Percentiles rank a stretch among this genome's conserved stretches.
Evolutionary conservation across 2,797 vertebrate species (phyloP).

Genomic region (Selene dorsalis): DNA sequence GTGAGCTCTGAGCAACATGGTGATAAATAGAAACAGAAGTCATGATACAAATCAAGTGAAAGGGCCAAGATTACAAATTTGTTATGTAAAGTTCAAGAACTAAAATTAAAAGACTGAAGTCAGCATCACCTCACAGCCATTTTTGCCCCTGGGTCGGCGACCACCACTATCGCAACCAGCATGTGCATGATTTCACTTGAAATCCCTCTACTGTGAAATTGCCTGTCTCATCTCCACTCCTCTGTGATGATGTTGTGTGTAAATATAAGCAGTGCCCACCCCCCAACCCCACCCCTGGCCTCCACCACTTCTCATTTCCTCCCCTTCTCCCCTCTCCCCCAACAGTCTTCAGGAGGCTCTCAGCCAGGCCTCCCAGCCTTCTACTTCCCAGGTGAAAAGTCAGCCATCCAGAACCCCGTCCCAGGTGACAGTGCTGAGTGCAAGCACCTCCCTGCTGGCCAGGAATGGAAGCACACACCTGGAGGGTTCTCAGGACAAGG

Average conservation of each 20-base stretch:
- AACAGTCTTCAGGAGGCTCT: slow-evolving; percentile 99
- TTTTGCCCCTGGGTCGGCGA: not conserved
- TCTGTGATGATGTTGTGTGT: slow-evolving; percentile 13
- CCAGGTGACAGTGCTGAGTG: slow-evolving; percentile 96
- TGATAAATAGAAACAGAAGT: not conserved
- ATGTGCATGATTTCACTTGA: slow-evolving; percentile 15
- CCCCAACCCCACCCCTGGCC: slow-evolving; percentile 7
- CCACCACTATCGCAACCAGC: slow-evolving; percentile 19
- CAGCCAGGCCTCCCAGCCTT: slow-evolving; percentile 94
- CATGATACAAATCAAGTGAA: not conserved
- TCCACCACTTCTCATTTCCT: slow-evolving; percentile 56
- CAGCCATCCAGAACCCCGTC: slow-evolving; percentile 94
- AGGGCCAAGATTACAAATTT: no score
- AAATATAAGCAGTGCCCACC: slow-evolving; percentile 57
- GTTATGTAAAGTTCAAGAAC: not conserved
- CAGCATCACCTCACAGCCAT: not conserved
- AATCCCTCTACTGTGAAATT: slow-evolving; percentile 7
- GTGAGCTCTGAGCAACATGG: not conserved
- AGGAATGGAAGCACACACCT: slow-evolving; percentile 98
- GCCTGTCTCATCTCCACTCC: slow-evolving; percentile 18
- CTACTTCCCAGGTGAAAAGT: slow-evolving; percentile 91
- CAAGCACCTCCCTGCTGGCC: slow-evolving; percentile 99
- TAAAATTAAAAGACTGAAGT: not conserved
- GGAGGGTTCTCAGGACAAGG: slow-evolving; percentile 96
- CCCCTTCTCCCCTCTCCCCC: slow-evolving; percentile 83